phyloP scores from a whole-genome alignment of 2,113 vertebrate genomes.

The Oplegnathus fasciatus region DNA sequence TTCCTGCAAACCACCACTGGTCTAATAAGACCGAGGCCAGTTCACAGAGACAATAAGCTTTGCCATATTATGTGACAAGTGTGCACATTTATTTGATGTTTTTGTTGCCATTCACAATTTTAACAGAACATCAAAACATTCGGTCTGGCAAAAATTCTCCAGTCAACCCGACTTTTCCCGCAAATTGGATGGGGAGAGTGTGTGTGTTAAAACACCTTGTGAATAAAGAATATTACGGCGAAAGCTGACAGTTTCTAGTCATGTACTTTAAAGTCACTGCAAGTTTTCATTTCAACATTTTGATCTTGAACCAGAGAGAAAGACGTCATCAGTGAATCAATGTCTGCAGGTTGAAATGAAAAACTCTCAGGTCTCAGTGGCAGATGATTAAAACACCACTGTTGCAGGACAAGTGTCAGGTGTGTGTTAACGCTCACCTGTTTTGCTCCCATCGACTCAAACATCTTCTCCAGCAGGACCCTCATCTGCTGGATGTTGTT shows the following conservation, averaged over 20 bases:
- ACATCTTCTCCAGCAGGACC: conserved; percentile 98
- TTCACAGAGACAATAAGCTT: background rate
- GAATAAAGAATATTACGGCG: background rate
- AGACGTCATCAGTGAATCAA: background rate
- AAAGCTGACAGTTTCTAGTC: background rate
- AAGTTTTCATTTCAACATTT: background rate
- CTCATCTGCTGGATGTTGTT: conserved; percentile 97
- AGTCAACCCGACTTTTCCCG: background rate
- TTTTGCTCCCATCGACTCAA: conserved; percentile 98
- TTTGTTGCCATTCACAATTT: too few species aligned
- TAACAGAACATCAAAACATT: too few species aligned
- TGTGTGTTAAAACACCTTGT: background rate
- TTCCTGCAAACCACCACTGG: too few species aligned
- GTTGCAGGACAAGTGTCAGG: background rate
- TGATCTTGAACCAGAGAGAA: background rate
- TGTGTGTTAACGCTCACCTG: conserved; percentile 84
- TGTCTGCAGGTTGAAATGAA: background rate
- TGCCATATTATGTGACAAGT: too few species aligned
- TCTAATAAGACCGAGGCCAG: background rate
- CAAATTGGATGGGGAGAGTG: background rate
- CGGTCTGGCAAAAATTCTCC: background rate
- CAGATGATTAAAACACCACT: background rate
- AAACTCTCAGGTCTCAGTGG: background rate
- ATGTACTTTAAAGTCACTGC: background rate
- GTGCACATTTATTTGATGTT: background rate